phyloP scores from a whole-genome alignment of 1,140 invertebrate species.

The Drosophila obscura region DNA sequence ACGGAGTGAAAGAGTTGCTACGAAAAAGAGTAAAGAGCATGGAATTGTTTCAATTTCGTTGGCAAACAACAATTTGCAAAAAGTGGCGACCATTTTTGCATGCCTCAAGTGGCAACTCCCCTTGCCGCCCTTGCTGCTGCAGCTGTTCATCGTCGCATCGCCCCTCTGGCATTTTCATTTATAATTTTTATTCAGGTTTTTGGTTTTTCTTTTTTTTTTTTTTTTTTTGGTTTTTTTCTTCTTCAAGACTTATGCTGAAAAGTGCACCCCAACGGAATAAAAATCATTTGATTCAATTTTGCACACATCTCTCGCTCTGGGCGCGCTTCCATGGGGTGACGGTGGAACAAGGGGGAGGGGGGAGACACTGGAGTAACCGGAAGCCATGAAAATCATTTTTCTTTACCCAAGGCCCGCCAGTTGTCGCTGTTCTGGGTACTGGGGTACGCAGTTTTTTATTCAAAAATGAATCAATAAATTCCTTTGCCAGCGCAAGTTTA shows the following conservation, averaged over 20 bases:
- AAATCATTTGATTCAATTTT: slow-evolving; percentile 77
- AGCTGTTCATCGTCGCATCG: slow-evolving; percentile 1
- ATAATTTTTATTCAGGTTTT: slow-evolving; percentile 54
- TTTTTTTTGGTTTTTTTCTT: slow-evolving; percentile 9
- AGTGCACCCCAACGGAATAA: slow-evolving; percentile 28
- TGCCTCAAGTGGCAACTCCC: slow-evolving; percentile 24
- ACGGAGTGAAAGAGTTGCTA: slow-evolving; percentile 3
- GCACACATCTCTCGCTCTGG: slow-evolving; percentile 37
- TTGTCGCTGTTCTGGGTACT: slow-evolving; percentile 5
- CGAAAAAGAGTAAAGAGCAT: slow-evolving; percentile 34
- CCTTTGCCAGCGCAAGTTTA: slow-evolving; percentile 54
- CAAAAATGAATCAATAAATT: slow-evolving; percentile 74
- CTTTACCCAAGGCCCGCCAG: slow-evolving; percentile 23
- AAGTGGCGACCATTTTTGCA: slow-evolving; percentile 67
- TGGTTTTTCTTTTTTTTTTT: slow-evolving; percentile 4
- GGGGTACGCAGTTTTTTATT: slow-evolving; percentile 15
- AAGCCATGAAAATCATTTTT: slow-evolving; percentile 68
- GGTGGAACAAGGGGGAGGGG: background rate
- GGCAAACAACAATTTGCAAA: slow-evolving; percentile 70
- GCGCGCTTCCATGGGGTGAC: slow-evolving; percentile 8
- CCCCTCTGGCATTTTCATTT: slow-evolving; percentile 74
- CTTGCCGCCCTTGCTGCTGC: background rate
- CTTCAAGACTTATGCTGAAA: slow-evolving; percentile 57
- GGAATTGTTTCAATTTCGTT: slow-evolving; percentile 72
- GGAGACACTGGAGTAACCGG: background rate